Evolutionary conservation across 2,797 vertebrate species (phyloP).

Genomic region (Dendrocincla tyrannina): DNA sequence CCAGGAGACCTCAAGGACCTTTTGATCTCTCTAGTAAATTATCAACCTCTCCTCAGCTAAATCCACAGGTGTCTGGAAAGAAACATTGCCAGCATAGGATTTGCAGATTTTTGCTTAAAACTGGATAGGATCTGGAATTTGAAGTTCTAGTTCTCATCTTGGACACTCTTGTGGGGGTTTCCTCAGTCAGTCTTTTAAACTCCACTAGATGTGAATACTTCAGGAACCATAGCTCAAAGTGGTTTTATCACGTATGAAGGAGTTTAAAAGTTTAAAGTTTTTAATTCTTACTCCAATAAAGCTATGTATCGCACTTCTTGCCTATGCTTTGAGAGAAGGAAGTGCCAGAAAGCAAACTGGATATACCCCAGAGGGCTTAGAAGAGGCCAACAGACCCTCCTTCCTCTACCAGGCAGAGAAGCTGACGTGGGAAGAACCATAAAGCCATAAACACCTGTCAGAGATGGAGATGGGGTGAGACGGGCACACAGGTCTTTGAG

Average conservation of each 20-base stretch:
- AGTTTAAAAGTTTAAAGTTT: background rate
- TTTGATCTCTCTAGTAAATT: background rate
- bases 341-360: background rate
- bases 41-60: background rate
- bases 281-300: background rate
- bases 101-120: background rate
- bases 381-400: background rate
- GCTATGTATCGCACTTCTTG: background rate
- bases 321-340: background rate
- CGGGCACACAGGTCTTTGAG: background rate
- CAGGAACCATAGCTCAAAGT: background rate
- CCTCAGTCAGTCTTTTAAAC: background rate
- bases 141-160: background rate
- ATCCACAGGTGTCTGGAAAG: background rate
- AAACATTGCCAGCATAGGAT: background rate
- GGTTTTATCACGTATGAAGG: background rate
- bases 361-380: background rate
- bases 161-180: background rate
- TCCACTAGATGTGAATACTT: background rate
- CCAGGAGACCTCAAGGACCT: background rate
- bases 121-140: background rate
- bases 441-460: rapidly evolving
- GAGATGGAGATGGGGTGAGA: background rate
- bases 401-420: rapidly evolving
- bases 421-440: background rate